These are phyloP conservation scores for Tinamus major DNA, from an alignment of 2,797 vertebrate species.

Conservation along the genomic window DNA sequence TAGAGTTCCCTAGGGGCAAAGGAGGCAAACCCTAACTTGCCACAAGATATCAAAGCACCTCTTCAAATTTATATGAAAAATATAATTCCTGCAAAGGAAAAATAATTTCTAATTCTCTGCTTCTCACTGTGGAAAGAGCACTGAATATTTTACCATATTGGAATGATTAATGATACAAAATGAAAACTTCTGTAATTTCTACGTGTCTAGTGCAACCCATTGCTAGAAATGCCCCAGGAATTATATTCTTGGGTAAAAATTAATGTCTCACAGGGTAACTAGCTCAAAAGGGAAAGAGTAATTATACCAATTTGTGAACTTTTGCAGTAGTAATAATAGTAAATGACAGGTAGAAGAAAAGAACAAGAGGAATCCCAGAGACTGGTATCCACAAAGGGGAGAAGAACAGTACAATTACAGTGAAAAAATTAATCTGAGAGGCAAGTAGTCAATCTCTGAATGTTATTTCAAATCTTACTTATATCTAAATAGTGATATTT, in stretches of 20 bases:
- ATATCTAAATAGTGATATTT: not conserved
- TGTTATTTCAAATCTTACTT: not conserved
- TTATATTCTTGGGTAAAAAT: not conserved
- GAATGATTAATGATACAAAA: not conserved
- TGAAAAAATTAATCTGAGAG: not conserved
- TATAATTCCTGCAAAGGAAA: not conserved
- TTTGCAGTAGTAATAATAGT: not conserved
- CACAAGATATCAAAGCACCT: not conserved
- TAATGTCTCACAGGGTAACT: not conserved
- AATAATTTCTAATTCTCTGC: not conserved
- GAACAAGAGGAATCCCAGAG: not conserved
- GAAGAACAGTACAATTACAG: not conserved
- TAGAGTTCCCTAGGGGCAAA: not conserved
- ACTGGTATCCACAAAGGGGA: not conserved
- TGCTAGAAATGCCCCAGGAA: not conserved
- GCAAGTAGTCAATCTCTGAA: not conserved
- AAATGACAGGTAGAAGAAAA: not conserved
- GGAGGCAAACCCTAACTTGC: not conserved
- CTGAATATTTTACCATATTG: not conserved
- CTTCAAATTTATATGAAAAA: not conserved
- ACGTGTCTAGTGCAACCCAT: not conserved
- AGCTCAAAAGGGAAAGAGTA: not conserved
- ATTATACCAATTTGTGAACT: not conserved
- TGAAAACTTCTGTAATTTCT: not conserved
- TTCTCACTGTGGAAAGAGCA: not conserved